These are phyloP conservation scores for Chlorodrepanis virens DNA, from an alignment of 2,113 vertebrate genomes.

Conservation along the genomic window DNA sequence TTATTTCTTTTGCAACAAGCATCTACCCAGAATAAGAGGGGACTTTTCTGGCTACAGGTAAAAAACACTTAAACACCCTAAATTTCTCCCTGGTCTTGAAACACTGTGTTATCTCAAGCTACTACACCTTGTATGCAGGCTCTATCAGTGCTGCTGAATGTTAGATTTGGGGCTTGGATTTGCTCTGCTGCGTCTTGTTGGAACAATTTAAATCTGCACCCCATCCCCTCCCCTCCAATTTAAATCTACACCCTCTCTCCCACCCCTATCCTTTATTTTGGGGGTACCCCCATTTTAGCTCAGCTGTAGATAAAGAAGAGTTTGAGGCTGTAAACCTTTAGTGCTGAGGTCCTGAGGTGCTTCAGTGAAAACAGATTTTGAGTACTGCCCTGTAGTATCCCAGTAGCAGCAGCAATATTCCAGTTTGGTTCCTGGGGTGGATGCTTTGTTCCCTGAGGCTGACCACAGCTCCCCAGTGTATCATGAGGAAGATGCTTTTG, in stretches of 20 bases:
- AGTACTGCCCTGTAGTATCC: neutral
- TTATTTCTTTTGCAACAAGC: neutral
- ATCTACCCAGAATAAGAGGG: neutral
- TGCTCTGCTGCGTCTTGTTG: neutral
- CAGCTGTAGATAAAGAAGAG: neutral
- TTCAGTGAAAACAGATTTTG: neutral
- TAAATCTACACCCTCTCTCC: neutral
- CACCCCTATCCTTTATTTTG: neutral
- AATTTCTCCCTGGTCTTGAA: neutral
- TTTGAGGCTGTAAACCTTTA: neutral
- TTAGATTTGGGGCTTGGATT: neutral
- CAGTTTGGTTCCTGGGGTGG: neutral
- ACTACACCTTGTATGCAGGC: no score
- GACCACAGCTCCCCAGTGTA: rapidly evolving
- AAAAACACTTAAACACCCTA: neutral
- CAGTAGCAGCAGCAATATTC: neutral
- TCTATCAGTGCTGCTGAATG: rapidly evolving
- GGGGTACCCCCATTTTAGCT: neutral
- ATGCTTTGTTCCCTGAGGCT: neutral
- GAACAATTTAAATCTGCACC: neutral
- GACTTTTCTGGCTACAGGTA: neutral
- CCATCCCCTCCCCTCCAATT: neutral
- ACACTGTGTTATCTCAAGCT: rapidly evolving
- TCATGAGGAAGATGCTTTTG: neutral
- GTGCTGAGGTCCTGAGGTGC: neutral